A percentile compares a stretch with the other conserved stretches of the same genome.
Conservation (phyloP, 2,797 vertebrate genomes). For the Siniperca scherzeri region DNA sequence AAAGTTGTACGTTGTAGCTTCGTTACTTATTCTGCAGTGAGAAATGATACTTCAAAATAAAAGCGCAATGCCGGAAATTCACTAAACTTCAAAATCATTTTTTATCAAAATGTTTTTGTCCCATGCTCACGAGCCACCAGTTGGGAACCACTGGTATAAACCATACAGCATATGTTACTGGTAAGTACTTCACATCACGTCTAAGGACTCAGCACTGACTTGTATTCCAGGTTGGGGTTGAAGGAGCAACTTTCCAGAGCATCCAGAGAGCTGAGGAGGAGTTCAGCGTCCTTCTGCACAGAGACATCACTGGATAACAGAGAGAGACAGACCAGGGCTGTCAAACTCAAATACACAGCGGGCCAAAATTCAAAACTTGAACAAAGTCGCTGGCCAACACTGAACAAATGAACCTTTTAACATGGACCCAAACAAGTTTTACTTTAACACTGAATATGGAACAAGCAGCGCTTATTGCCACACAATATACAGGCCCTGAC, state of each 20-base stretch:
- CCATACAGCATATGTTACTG: background rate
- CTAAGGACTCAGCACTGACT: slow-evolving; percentile 82
- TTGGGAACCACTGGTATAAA: background rate
- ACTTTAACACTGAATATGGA: too few species aligned
- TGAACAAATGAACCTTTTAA: too few species aligned
- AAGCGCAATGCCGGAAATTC: background rate
- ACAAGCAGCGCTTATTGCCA: too few species aligned
- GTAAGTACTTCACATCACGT: background rate
- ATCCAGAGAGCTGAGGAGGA: slow-evolving; percentile 88
- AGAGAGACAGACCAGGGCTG: background rate
- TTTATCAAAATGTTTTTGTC: background rate
- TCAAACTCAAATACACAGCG: too few species aligned
- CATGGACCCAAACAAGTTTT: too few species aligned
- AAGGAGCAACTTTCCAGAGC: slow-evolving; percentile 91
- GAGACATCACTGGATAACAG: slow-evolving; percentile 86
- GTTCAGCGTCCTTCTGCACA: slow-evolving; percentile 86
- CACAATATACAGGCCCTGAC: too few species aligned
- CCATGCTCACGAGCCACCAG: background rate
- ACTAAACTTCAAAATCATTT: background rate
- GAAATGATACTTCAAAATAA: background rate
- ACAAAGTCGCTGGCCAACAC: too few species aligned
- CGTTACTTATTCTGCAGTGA: background rate
- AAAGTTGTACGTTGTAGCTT: background rate
- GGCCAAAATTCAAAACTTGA: too few species aligned
- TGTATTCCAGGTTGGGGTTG: slow-evolving; percentile 90